Evolutionary conservation across 2,113 vertebrate genomes (phyloP), one percentile per base, ranked within the genome.

Genomic region (Lutjanus erythropterus): DNA sequence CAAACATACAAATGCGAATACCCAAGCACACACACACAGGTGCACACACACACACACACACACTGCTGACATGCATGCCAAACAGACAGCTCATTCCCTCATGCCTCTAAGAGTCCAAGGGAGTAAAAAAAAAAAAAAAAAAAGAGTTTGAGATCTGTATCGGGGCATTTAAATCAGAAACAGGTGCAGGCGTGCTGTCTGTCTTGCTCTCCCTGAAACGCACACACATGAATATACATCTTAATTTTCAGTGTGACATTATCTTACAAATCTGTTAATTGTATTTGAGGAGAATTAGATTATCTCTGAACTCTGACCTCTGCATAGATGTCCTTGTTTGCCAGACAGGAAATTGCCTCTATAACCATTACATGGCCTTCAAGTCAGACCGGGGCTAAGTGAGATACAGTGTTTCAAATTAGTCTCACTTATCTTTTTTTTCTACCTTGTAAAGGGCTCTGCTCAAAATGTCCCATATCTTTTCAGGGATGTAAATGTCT

Each of bases 161-260:
- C 88, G 47, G 83, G 37, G 53, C 47, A 62, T 79, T 89, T 78
- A 85, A 91, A 92, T 86, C 77, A 88, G 68, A 86, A 89, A 83
- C 91, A 88, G 83, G 91, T 86, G 88, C 47, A 64, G 52, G 46
- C 62, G 27, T 35, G 41, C 75, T 70, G 81, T 78, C 60, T 70
- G 21, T 62, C 23, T 64, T 8, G 0, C 41, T 65, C 18, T 16
- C 46, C 60, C 50, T 29, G n/a, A n/a, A 59, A 47, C 14, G 50
- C 69, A 52, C 47, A 23, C 60, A 56, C 56, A 35, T 1, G 0
- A 27, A 78, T 62, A 49, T 37, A 75, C 71, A 77, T 78, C 66
- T 65, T 71, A 16, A 77, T 86, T 78, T 77, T 64, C 27, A 56
- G 3, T 37, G 47, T 67, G 83, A 87, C 73, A 87, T 78, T 90